These are phyloP conservation scores for Minunthozetes semirufus DNA, from an alignment of 2,888 invertebrate species.

Conservation along the genomic window DNA sequence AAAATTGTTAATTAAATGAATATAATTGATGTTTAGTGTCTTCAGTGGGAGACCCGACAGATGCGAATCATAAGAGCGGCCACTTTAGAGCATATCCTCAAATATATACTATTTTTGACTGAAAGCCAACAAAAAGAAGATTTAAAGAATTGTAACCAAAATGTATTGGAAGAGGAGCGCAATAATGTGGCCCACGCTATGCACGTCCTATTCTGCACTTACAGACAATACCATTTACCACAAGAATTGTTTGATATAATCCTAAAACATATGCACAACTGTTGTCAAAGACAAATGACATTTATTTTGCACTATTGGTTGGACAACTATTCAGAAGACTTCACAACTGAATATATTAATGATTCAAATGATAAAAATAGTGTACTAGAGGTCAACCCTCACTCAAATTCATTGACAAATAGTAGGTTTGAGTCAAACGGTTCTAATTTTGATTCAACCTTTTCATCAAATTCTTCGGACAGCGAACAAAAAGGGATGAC, in stretches of 20 bases:
- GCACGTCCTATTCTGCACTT: constrained; percentile 39
- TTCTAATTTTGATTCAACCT: not conserved
- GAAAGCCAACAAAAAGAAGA: constrained; percentile 24
- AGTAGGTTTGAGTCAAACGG: not conserved
- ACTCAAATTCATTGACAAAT: not conserved
- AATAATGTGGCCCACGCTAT: constrained; percentile 39
- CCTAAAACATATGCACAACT: constrained; percentile 1
- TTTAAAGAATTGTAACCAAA: not conserved
- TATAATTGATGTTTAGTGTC: constrained; percentile 67
- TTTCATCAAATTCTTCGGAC: not conserved
- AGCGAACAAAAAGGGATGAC: not conserved
- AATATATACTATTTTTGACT: constrained; percentile 48
- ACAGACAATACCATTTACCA: constrained; percentile 36
- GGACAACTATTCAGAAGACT: constrained; percentile 94
- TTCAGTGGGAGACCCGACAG: constrained; percentile 98
- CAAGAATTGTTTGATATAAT: constrained; percentile 33
- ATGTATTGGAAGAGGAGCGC: constrained; percentile 36
- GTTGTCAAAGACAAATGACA: constrained; percentile 34
- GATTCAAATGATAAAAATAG: not conserved
- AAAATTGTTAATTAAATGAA: not conserved
- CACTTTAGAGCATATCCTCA: constrained; percentile 83
- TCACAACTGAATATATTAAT: constrained; percentile 49
- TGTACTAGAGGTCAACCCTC: not conserved
- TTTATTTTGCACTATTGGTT: constrained; percentile 80
- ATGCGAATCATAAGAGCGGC: constrained; percentile 92